Evolutionary conservation across 2,113 vertebrate species (phyloP).

Genomic region (Rhadina sibilatrix): DNA sequence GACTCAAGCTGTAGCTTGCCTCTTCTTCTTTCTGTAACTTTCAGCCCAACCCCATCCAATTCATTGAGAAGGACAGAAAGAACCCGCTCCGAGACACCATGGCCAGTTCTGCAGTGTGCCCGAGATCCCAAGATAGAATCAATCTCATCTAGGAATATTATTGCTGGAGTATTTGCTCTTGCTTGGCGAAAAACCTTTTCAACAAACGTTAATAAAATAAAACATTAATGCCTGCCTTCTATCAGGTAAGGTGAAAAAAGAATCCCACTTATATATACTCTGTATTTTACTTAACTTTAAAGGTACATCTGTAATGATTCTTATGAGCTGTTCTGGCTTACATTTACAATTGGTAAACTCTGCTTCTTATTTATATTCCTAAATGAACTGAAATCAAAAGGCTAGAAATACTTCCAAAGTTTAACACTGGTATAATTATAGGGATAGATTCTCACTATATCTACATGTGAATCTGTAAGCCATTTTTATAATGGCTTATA

Average conservation of each 20-base stretch:
- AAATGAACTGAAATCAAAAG: not conserved
- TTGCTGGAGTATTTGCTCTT: slow-evolving; percentile 87
- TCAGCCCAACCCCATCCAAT: slow-evolving; percentile 90
- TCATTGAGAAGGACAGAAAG: slow-evolving; percentile 95
- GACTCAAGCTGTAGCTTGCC: slow-evolving; percentile 62
- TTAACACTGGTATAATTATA: not conserved
- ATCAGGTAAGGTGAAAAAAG: not conserved
- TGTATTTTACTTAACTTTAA: not conserved
- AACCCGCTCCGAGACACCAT: slow-evolving; percentile 82
- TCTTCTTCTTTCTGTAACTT: slow-evolving; percentile 84
- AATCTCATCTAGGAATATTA: slow-evolving; percentile 96
- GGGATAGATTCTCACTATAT: not conserved
- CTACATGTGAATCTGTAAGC: not conserved
- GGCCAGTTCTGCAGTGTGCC: slow-evolving; percentile 54
- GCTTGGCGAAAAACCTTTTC: slow-evolving; percentile 89
- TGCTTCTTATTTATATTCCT: not conserved
- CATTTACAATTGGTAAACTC: not conserved
- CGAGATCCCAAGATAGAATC: slow-evolving; percentile 90
- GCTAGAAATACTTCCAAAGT: not conserved
- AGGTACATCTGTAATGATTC: not conserved
- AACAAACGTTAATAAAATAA: not conserved
- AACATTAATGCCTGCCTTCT: not conserved
- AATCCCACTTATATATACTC: not conserved
- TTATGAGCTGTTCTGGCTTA: not conserved
- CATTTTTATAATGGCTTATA: too few species aligned